A percentile compares a stretch with the other conserved stretches of the same genome.
Evolutionary conservation across 2,888 invertebrate genomes (phyloP).

Genomic region (Eustalomyia histrio): DNA sequence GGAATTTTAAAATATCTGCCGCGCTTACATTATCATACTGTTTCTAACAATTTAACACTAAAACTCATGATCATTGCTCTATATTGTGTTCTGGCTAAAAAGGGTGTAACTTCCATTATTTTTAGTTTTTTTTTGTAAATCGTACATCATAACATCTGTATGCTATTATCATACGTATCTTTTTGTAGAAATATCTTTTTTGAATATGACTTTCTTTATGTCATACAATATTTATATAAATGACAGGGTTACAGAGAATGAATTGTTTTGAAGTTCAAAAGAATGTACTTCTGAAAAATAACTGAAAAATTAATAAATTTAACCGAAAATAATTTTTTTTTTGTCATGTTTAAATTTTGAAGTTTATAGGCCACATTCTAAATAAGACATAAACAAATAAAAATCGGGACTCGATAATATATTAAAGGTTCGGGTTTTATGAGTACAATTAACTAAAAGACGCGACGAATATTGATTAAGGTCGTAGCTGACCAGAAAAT

Average conservation of each 20-base stretch:
- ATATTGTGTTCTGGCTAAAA: background rate
- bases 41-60: constrained; percentile 19
- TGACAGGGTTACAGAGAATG: background rate
- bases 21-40: constrained; percentile 4
- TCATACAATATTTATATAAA: background rate
- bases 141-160: background rate
- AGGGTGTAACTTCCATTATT: constrained; percentile 6
- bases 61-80: background rate
- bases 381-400: too few species aligned
- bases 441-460: too few species aligned
- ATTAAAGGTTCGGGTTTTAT: too few species aligned
- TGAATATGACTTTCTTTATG: background rate
- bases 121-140: background rate
- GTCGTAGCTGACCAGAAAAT: too few species aligned
- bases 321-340: too few species aligned
- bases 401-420: too few species aligned
- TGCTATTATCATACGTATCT: background rate
- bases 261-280: background rate
- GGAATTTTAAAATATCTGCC: constrained; percentile 36
- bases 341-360: too few species aligned
- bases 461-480: too few species aligned
- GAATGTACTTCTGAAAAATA: too few species aligned
- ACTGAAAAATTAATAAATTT: too few species aligned
- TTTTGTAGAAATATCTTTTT: background rate
- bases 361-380: too few species aligned